Evolutionary conservation across 1,140 invertebrate genomes (phyloP).

Genomic region (Bombyx mori): DNA sequence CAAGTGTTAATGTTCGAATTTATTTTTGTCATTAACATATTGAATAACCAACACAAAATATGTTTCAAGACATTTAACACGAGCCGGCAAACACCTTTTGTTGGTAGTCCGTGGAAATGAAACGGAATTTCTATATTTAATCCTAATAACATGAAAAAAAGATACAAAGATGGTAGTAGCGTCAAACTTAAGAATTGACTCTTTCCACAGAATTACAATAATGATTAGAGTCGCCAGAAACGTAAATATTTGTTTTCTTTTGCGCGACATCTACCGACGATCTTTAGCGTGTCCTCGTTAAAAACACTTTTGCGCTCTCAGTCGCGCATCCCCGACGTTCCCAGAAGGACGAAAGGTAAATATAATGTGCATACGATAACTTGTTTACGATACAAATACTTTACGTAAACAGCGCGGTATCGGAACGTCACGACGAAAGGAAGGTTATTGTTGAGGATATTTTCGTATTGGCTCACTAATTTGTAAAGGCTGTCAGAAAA

Average conservation of each 20-base stretch:
- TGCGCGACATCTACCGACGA: conserved; percentile 19
- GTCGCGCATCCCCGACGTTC: conserved; percentile 28
- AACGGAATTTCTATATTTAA: conserved; percentile 22
- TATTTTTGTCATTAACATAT: not conserved
- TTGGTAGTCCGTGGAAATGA: not conserved
- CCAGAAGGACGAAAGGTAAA: conserved; percentile 48
- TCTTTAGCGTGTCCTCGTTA: conserved; percentile 39
- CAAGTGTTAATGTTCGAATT: not conserved
- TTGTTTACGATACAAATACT: conserved; percentile 24
- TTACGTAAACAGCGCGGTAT: conserved; percentile 30
- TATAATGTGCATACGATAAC: conserved; percentile 28
- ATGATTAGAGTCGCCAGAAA: conserved; percentile 30
- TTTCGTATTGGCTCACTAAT: conserved; percentile 39
- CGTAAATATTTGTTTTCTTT: conserved; percentile 45
- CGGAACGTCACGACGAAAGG: conserved; percentile 37
- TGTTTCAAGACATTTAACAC: not conserved
- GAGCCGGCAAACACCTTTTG: conserved; percentile 1
- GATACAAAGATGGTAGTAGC: conserved; percentile 42
- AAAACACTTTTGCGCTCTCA: conserved; percentile 28
- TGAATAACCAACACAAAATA: not conserved
- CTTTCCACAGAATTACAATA: conserved; percentile 49
- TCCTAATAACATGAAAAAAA: conserved; percentile 15
- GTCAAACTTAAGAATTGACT: conserved; percentile 16
- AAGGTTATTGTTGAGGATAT: conserved; percentile 13
- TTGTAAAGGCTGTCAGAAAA: conserved; percentile 24